These are phyloP conservation scores for Heteractis magnifica DNA, from an alignment of 92 coral and sea anemone species.

Conservation along the genomic window DNA sequence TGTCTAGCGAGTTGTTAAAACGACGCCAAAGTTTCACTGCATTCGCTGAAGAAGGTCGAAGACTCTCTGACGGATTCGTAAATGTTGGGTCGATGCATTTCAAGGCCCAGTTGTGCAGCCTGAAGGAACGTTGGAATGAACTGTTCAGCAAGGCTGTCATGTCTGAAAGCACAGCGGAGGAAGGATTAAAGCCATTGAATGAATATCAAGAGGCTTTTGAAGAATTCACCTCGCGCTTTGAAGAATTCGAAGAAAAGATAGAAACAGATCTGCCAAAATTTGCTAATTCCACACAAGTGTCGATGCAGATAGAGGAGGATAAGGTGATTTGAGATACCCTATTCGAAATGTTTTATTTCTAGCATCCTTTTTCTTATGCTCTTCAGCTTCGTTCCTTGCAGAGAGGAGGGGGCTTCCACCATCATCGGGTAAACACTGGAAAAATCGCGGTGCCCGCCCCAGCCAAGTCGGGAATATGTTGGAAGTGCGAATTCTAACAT, in stretches of 20 bases:
- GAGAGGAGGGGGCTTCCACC: too few species aligned
- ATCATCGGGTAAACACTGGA: too few species aligned
- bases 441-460: too few species aligned
- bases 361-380: too few species aligned
- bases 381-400: too few species aligned
- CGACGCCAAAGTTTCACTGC: constrained; percentile 86
- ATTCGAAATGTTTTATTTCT: too few species aligned
- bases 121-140: constrained; percentile 93
- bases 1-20: constrained; percentile 79
- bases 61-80: constrained; percentile 79
- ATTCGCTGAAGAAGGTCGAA: constrained; percentile 87
- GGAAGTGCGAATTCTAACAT: too few species aligned
- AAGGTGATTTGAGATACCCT: constrained; percentile 46
- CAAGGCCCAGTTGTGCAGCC: constrained; percentile 80
- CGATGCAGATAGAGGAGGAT: constrained; percentile 70
- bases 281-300: constrained; percentile 66
- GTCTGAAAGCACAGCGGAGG: constrained; percentile 80
- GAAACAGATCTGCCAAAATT: constrained; percentile 65
- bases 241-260: constrained; percentile 75
- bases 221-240: constrained; percentile 83
- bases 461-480: too few species aligned
- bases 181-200: constrained; percentile 80
- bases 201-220: constrained; percentile 86
- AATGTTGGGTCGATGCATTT: constrained; percentile 89
- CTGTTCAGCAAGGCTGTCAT: constrained; percentile 80